Evolutionary conservation across 2,888 invertebrate species (phyloP).

Genomic region (Scrobipalpa atriplicella): DNA sequence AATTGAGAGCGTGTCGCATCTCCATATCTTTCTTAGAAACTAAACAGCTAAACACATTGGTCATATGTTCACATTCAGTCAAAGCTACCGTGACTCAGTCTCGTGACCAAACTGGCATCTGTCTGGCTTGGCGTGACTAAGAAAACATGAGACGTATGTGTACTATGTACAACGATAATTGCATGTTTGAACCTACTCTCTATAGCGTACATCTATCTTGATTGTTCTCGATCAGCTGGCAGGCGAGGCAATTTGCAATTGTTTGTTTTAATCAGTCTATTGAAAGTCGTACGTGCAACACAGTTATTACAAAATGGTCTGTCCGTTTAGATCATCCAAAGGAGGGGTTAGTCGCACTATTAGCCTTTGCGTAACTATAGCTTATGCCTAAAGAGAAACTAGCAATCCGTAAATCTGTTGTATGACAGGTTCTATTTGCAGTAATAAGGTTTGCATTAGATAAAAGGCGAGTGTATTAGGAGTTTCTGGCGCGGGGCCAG

Average conservation of each 20-base stretch:
- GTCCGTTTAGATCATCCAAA: neutral
- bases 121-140: constrained; percentile 18
- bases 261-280: neutral
- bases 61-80: constrained; percentile 3
- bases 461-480: constrained; percentile 25
- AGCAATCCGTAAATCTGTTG: constrained; percentile 2
- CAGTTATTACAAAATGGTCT: neutral
- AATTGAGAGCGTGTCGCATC: neutral
- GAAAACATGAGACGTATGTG: constrained; percentile 19
- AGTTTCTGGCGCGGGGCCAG: constrained; percentile 39
- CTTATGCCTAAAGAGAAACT: neutral
- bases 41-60: constrained; percentile 24
- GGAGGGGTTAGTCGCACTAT: neutral
- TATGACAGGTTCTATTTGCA: constrained; percentile 22
- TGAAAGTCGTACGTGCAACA: constrained; percentile 4
- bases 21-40: neutral
- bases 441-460: constrained; percentile 22
- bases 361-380: neutral
- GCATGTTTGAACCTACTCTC: constrained; percentile 11
- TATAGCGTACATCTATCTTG: constrained; percentile 7
- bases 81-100: constrained; percentile 33
- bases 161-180: constrained; percentile 12
- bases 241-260: neutral
- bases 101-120: constrained; percentile 23
- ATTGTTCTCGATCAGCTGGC: constrained; percentile 18